Evolutionary conservation across 2,888 invertebrate genomes (phyloP).

Genomic region (Leucoma salicis): DNA sequence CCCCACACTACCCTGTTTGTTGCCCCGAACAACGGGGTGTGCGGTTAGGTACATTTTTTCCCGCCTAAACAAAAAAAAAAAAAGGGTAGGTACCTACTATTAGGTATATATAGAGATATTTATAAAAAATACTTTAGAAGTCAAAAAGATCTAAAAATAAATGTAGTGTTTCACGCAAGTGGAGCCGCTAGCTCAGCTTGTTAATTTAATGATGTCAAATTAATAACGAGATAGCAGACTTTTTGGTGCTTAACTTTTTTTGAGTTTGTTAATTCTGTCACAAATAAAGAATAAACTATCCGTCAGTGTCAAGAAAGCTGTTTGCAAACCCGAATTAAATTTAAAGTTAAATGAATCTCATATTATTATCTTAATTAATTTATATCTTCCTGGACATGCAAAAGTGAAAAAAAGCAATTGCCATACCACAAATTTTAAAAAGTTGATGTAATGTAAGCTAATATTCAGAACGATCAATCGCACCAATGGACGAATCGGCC

Average conservation of each 20-base stretch:
- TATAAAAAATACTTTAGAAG: too few species aligned
- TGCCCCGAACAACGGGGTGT: too few species aligned
- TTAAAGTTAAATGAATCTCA: background rate
- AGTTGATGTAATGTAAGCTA: background rate
- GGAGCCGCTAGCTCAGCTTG: too few species aligned
- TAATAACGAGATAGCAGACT: too few species aligned
- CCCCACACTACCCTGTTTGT: too few species aligned
- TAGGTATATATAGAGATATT: too few species aligned
- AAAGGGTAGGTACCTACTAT: too few species aligned
- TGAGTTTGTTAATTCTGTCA: background rate
- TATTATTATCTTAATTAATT: background rate
- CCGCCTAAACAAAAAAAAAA: too few species aligned
- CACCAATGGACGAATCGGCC: background rate
- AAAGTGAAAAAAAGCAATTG: background rate
- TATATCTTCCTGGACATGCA: background rate
- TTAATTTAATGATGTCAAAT: too few species aligned
- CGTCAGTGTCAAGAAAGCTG: background rate
- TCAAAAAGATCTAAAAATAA: too few species aligned
- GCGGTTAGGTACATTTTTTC: too few species aligned
- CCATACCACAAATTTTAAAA: background rate
- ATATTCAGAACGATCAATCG: background rate
- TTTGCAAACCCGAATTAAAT: background rate
- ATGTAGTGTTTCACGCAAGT: too few species aligned
- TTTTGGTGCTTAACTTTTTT: background rate
- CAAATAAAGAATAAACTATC: background rate